These are phyloP conservation scores for Spatulosminthurus flaviceps DNA, from an alignment of 2,888 invertebrate species.

Conservation along the genomic window DNA sequence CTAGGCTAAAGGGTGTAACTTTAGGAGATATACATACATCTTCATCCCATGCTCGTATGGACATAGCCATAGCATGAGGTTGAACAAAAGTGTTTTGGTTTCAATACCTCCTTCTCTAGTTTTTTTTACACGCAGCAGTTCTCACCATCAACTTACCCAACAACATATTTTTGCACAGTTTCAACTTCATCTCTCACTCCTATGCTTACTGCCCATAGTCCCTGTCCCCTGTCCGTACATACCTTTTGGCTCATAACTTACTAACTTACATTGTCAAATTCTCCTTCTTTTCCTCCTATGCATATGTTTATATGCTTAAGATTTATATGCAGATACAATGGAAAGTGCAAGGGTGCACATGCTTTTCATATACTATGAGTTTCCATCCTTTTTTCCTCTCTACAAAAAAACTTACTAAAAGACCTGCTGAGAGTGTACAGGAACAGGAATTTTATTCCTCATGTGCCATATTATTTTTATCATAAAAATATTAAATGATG, in stretches of 20 bases:
- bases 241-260: background rate
- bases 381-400: no score
- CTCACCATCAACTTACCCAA: constrained; percentile 14
- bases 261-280: constrained; percentile 1
- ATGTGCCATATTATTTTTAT: background rate
- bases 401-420: no score
- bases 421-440: background rate
- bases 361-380: background rate
- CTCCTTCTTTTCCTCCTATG: background rate
- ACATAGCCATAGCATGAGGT: background rate
- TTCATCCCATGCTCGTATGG: background rate
- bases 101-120: constrained; percentile 38
- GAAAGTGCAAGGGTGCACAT: background rate
- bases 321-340: background rate
- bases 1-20: no score
- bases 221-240: background rate
- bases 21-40: background rate
- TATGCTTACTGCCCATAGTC: no score
- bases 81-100: constrained; percentile 38
- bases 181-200: background rate
- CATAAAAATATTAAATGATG: background rate
- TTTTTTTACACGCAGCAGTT: constrained; percentile 31
- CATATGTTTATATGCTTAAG: background rate
- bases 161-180: background rate
- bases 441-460: no score